phyloP scores from a whole-genome alignment of 2,113 vertebrate genomes.

The Cephalopterus ornatus region DNA sequence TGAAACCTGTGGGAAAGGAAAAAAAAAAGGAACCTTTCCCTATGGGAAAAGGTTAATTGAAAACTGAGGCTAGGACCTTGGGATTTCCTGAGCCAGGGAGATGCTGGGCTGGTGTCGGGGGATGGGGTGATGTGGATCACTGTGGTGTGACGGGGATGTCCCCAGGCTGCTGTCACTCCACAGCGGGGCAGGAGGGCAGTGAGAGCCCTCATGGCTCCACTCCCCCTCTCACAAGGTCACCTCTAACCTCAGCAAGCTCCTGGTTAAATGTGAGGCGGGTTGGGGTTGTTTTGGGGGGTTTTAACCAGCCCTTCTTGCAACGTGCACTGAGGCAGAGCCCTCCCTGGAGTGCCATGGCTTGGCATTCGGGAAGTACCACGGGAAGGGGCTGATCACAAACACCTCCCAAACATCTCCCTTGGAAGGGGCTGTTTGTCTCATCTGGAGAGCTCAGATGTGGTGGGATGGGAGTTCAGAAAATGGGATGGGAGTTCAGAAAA shows the following conservation, averaged over 20 bases:
- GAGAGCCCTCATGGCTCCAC: fast-evolving
- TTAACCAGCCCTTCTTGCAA: background rate
- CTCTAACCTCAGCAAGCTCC: background rate
- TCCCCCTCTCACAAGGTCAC: background rate
- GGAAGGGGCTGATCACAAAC: background rate
- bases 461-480: background rate
- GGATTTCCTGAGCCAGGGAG: background rate
- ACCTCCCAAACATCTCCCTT: background rate
- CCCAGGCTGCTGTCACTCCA: background rate
- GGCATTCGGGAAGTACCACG: background rate
- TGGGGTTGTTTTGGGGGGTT: background rate
- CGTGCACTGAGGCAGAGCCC: background rate
- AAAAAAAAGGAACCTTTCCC: background rate
- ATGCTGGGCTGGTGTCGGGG: fast-evolving
- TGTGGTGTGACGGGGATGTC: background rate
- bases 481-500: background rate
- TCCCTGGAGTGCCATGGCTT: background rate
- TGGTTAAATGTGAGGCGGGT: background rate
- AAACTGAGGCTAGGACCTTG: background rate
- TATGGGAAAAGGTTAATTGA: background rate
- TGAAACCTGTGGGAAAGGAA: background rate
- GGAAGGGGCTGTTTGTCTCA: background rate
- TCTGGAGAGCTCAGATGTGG: background rate
- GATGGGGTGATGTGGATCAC: fast-evolving
- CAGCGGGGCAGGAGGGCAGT: background rate